phyloP scores from a whole-genome alignment of 92 coral and sea anemone species.

The Heliopora coerulea region DNA sequence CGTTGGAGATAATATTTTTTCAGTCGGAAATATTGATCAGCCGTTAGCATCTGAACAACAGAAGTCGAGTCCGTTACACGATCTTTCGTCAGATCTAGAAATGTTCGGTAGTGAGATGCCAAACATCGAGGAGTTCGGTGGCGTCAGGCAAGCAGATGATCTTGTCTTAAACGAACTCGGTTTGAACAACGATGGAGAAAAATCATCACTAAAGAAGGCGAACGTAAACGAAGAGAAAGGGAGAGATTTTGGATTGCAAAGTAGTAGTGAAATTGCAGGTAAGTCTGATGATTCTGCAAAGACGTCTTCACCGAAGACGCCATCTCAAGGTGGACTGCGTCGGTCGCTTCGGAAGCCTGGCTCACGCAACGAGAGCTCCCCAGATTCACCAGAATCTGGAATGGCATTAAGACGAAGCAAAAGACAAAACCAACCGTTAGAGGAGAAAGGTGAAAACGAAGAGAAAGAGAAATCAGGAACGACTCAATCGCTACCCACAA shows the following conservation, averaged over 20 bases:
- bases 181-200: constrained; percentile 45
- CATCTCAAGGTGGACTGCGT: background rate
- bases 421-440: constrained; percentile 11
- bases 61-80: background rate
- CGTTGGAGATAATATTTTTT: constrained; percentile 22
- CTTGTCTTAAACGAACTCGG: constrained; percentile 36
- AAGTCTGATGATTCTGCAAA: background rate
- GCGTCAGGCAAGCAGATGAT: background rate
- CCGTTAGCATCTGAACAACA: background rate
- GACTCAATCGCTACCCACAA: constrained; percentile 1
- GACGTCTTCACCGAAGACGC: background rate
- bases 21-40: background rate
- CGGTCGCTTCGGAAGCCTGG: constrained; percentile 14
- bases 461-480: background rate
- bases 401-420: constrained; percentile 31
- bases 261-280: background rate
- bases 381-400: background rate
- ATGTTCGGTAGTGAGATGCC: background rate
- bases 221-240: constrained; percentile 8
- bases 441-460: constrained; percentile 36
- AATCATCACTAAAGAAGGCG: constrained; percentile 40
- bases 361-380: constrained; percentile 6
- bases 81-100: constrained; percentile 1
- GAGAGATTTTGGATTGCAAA: too few species aligned
- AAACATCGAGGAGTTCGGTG: background rate